These are phyloP conservation scores for Odocoileus hemionus DNA, from an alignment of 2,113 vertebrate genomes.

Conservation along the genomic window DNA sequence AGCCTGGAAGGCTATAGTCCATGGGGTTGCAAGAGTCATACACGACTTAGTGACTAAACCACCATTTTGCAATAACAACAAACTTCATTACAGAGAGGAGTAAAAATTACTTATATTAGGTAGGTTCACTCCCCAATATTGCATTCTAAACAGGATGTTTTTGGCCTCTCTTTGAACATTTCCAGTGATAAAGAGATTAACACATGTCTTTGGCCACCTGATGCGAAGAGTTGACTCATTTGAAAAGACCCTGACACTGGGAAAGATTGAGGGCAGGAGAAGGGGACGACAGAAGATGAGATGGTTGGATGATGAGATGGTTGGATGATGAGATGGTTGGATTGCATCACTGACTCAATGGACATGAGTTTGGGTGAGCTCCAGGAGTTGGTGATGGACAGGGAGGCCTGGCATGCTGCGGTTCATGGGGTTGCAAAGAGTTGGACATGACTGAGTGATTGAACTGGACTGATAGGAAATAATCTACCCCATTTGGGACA, in stretches of 20 bases:
- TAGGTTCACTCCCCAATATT: not conserved
- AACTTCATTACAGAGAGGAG: not conserved
- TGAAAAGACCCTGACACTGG: not conserved
- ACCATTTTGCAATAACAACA: not conserved
- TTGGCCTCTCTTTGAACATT: not conserved
- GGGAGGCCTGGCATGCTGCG: not conserved
- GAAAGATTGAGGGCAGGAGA: not conserved
- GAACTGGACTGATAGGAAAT: not conserved
- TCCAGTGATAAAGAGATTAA: not conserved
- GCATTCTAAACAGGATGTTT: no score
- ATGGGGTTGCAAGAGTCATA: not conserved
- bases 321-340: not conserved
- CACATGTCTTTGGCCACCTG: not conserved
- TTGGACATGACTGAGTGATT: not conserved
- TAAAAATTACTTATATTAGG: not conserved
- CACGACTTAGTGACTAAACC: not conserved
- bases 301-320: not conserved
- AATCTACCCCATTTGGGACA: not conserved
- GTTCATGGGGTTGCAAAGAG: rapidly evolving
- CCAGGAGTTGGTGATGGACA: not conserved
- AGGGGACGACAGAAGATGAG: rapidly evolving
- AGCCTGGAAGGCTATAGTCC: not conserved
- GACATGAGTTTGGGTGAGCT: not conserved
- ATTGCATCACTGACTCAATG: not conserved
- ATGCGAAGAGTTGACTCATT: not conserved